Conservation (phyloP, 2,888 invertebrate genomes). For the Oxytorus armatus region DNA sequence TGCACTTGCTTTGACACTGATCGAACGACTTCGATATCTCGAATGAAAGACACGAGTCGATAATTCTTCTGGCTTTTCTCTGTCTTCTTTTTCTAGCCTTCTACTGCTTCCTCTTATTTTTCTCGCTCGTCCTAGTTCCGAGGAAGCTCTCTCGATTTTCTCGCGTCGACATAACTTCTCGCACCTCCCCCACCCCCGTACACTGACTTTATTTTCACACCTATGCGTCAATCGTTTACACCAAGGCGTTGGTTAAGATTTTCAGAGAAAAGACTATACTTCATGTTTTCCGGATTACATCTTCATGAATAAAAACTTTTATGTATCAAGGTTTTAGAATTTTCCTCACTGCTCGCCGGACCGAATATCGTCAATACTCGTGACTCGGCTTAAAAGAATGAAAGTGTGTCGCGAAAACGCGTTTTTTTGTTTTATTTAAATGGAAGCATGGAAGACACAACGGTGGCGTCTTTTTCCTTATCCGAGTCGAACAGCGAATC, state of each 20-base stretch:
- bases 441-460: conserved; percentile 5
- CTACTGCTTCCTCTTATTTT: not conserved
- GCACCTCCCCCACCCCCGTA: conserved; percentile 8
- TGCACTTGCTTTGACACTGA: conserved; percentile 68
- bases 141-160: conserved; percentile 23
- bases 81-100: conserved; percentile 37
- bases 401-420: not conserved
- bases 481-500: not conserved
- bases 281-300: conserved; percentile 34
- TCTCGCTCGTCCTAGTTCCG: conserved; percentile 5
- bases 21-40: conserved; percentile 63
- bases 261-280: conserved; percentile 5
- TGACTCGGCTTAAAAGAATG: not conserved
- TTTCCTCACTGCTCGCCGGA: not conserved
- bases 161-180: conserved; percentile 44
- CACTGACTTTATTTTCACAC: conserved; percentile 39
- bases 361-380: not conserved
- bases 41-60: conserved; percentile 65
- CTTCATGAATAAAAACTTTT: conserved; percentile 18
- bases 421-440: not conserved
- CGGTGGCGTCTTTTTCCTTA: not conserved
- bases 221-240: conserved; percentile 42
- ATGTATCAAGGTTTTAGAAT: not conserved
- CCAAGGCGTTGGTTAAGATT: no score
- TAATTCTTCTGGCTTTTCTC: conserved; percentile 46